Base-by-base conservation (phyloP, 2,113 vertebrate genomes). In the Caranx ignobilis region DNA sequence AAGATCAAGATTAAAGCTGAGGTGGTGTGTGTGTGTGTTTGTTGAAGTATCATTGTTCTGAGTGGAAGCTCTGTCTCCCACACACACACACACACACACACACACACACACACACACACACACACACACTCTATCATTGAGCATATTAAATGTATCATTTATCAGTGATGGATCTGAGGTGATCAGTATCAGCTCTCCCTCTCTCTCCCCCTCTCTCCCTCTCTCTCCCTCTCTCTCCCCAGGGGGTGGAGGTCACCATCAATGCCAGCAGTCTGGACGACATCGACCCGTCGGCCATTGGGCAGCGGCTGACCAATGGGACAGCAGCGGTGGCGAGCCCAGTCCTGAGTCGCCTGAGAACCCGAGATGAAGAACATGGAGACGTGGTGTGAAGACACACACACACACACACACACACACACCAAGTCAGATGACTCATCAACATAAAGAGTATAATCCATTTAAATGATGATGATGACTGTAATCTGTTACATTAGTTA, bases 181-280 rank as follows among this genome's bases (percentile, higher is more conserved):
- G 26, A 26, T 26, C 26, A 26, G 26, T 26, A 26, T 26, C 26
- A 26, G 26, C 26, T 26, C 26, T 26, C 26, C 1, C 26, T 26
- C 26, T 26, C 26, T 26, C 26, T 1, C 26, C 1, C 26, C 1
- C 26, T 26, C 26, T 26, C 26, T 26, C 26, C 26, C 26, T 26
- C 26, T 26, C 26, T 60, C 4, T 60, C 34, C 19, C 56, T 18
- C 8, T 6, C 26, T 50, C n/a, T 21, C 11, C 19, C 2, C 72
- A 99, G 98, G 98, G 98, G 0, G 98, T 99, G 37, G 96, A 98
- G 5, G 95, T 99, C 75, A 97, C 95, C 0, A 93, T 99, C 86
- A 99, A 99, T 0, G 98, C 98, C 94, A 99, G 98, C 95, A 98
- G 95, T 0, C 95, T 97, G 93, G 98, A 99, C 3, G 98, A 99